phyloP scores from a whole-genome alignment of 2,113 vertebrate genomes.

The Nerophis ophidion region DNA sequence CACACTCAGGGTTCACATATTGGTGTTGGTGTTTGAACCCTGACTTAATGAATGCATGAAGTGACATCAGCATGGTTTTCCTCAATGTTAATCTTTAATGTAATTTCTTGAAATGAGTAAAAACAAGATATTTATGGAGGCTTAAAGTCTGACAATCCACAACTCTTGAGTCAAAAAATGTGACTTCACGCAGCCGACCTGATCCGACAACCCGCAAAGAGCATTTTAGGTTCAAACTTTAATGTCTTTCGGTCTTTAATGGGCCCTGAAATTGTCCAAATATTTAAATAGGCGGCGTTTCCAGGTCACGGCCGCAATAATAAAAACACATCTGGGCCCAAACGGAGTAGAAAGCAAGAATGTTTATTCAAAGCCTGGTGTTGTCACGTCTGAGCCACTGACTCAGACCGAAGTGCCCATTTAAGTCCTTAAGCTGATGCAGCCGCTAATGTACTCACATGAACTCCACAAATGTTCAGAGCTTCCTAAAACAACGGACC shows the following conservation, averaged over 20 bases:
- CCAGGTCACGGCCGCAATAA: conserved; percentile 27
- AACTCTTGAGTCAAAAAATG: background rate
- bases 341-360: conserved; percentile 6
- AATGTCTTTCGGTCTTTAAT: conserved; percentile 24
- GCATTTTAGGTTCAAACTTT: background rate
- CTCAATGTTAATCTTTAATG: too few relatives aligned
- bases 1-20: too few relatives aligned
- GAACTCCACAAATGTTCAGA: too few relatives aligned
- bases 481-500: background rate
- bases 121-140: too few relatives aligned
- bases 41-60: too few relatives aligned
- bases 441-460: too few relatives aligned
- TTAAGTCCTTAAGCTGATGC: background rate
- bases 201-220: conserved; percentile 1
- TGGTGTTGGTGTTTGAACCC: too few relatives aligned
- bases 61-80: too few relatives aligned
- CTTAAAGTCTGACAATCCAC: too few relatives aligned
- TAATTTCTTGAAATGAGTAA: too few relatives aligned
- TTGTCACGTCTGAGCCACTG: conserved; percentile 17
- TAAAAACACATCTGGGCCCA: conserved; percentile 17
- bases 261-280: conserved; percentile 25
- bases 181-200: background rate
- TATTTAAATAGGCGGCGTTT: conserved; percentile 40
- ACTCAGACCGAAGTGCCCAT: conserved; percentile 2
- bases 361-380: conserved; percentile 13